Evolutionary conservation across 35 echinoderm and acorn worm species (phyloP), one percentile per base, ranked within the genome.

Genomic region (Anneissia japonica): DNA sequence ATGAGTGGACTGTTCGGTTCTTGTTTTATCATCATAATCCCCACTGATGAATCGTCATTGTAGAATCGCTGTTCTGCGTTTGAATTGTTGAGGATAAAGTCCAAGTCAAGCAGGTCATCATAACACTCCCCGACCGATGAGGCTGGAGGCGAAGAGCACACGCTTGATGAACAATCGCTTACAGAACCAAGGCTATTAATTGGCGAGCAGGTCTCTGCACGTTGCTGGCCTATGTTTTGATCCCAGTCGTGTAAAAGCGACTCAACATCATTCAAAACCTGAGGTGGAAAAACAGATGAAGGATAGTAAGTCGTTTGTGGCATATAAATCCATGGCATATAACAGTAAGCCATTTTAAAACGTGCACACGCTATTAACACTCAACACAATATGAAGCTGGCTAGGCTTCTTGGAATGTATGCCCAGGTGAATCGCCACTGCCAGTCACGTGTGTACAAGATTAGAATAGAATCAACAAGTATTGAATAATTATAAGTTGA

Each of bases 11-110:
- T 89, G 43, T 75, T 43, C 6, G 94, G 91, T 74, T 97, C 94
- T 55, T 97, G 91, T 43, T 97, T 97, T 16, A 97, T 90, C 73
- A 46, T 74, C 46, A 37, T 37, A 17, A 13, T 16, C 39, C 39
- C 19, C 82, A 77, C 3, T 87, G 82, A 30, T 39, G 38, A 77
- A 4, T 77, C 83, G 9, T 80, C 72, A 30, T 73, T 73, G 32
- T 46, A 72, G 32, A 36, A 31, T 3, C 88, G 83, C 26, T 46
- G 30, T 5, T 46, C 32, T 30, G 31, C 26, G 74, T 43, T 79
- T 14, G 86, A 89, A 83, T 99, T 99, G 81, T 99, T 99, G 36
- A 99, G 90, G 45, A 99, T 99, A 76, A 99, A 99, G 77, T 99
- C 96, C 0, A 99, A 89, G 38, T 99, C 96, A 0, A 99, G 84